Evolutionary conservation across 2,113 vertebrate genomes (phyloP), one percentile per base, ranked within the genome.

Genomic region (Hippocampus barbouri): DNA sequence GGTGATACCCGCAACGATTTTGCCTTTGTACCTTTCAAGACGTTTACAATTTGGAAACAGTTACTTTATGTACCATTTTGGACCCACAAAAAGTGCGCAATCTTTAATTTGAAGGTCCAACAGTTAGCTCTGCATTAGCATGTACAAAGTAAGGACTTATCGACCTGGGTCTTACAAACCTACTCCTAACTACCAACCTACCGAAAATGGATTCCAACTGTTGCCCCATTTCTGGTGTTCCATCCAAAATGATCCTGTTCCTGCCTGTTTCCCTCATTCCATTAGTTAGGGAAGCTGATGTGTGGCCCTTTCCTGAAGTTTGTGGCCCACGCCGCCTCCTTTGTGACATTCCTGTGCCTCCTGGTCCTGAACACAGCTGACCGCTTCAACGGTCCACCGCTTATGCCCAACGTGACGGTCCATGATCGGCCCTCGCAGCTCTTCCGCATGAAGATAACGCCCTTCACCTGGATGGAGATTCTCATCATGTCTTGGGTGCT

Each of bases 401-500:
- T 98, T 68, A 93, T 94, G 74, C 95, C 96, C 7, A 98, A 98
- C 86, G 96, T 97, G 93, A 96, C 95, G 60, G 82, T 75, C 77
- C 96, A 92, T 5, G 95, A 96, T 82, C 86, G 95, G 68, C 94
- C 94, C 34, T 93, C 93, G 5, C 96, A 98, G 80, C 91, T 98
- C 51, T 98, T 98, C 82, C 93, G 97, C 68, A 95, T 98, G 96
- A 98, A 97, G 87, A 98, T 95, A 23, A 98, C 96, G 0, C 91
- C 93, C 73, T 98, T 98, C 90, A 96, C 93, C 0, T 98, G 96
- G 96, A 98, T 96, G 94, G 97, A 98, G 88, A 91, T 97, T 84
- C 93, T 98, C 76, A 98, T 98, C 83, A 95, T 98, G 81, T 95
- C 95, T 75, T 98, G 97, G 97, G 94, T 98, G 87, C 92, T 96